Conservation (phyloP, 2,888 invertebrate species). For the Nomada ferruginata region DNA sequence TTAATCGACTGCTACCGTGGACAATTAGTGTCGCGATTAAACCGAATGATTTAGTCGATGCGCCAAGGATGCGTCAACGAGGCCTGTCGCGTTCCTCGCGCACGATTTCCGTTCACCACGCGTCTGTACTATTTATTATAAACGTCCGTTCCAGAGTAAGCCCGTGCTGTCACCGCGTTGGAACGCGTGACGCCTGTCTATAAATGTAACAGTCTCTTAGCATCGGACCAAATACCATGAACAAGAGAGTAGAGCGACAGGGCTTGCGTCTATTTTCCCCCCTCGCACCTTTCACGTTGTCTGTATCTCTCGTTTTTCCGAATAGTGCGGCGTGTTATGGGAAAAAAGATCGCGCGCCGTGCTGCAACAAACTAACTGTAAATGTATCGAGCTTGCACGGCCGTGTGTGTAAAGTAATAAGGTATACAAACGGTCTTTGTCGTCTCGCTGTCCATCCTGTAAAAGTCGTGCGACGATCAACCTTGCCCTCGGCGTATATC, state of each 20-base stretch:
- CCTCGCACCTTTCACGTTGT: conserved; percentile 22
- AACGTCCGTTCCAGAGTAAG: conserved; percentile 37
- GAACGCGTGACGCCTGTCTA: conserved; percentile 27
- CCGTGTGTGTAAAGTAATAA: conserved; percentile 32
- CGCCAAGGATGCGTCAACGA: conserved; percentile 1
- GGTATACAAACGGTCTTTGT: neutral
- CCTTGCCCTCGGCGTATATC: conserved; percentile 12
- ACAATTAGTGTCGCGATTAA: neutral
- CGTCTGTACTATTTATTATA: conserved; percentile 17
- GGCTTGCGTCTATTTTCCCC: conserved; percentile 40
- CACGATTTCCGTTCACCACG: conserved; percentile 34
- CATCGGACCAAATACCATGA: conserved; percentile 59
- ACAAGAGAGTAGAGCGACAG: conserved; percentile 28
- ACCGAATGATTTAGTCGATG: neutral
- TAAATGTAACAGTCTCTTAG: conserved; percentile 51
- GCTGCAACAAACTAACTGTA: conserved; percentile 7
- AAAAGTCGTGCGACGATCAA: conserved; percentile 19
- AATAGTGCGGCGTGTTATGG: conserved; percentile 20
- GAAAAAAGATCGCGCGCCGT: conserved; percentile 16
- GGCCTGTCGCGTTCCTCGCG: conserved; percentile 29
- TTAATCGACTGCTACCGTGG: neutral
- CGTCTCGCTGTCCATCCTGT: conserved; percentile 8
- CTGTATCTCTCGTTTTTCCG: conserved; percentile 36
- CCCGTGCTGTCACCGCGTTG: conserved; percentile 21
- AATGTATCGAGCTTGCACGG: conserved; percentile 25